Base-by-base conservation (phyloP, 1,140 invertebrate species). In the Drosophila albomicans region DNA sequence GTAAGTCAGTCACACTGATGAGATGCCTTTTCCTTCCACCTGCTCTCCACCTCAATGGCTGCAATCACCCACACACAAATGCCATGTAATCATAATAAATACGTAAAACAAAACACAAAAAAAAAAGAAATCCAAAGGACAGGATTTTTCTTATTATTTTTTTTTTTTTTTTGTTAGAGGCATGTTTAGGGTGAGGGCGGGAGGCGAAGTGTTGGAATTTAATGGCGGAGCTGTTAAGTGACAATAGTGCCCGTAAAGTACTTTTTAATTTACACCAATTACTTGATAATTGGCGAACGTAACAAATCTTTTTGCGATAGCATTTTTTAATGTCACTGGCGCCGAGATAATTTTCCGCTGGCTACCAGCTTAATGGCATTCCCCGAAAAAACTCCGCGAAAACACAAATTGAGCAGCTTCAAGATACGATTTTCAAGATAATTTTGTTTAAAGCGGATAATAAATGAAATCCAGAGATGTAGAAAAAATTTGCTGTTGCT, bases 181-280 rank as follows among this genome's bases (percentile, higher is more conserved):
- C 1, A 28, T 16, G 15, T 32, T 28, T 10, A 20, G 5, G 25
- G n/a, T 1, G 1, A 25, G 5, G 16, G 3, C 20, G 28, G 11
- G 16, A 11, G 28, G 20, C 3, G 13, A 7, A 5, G 25, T 3
- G 11, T 4, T 8, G 65, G 57, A 74, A 16, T 38, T 56, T 57
- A 54, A 62, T 68, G 48, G 38, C 20, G 28, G 38, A 16, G 11
- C 35, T 43, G 30, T 10, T 15, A 65, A 61, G 58, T 79, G 76
- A 58, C 76, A 67, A 62, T 28, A 79, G 11, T 30, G 61, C 0
- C 32, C 30, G 63, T 64, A 66, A 82, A 84, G 72, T 84, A 64
- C 56, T 68, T 78, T 85, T 81, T 74, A 67, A 84, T 84, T 84
- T 85, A 70, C 56, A 61, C 48, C 68, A 85, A 84, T 84, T 84